Percentiles rank a stretch among this genome's conserved stretches.
phyloP scores from a whole-genome alignment of 2,797 vertebrate species.

The Brachyrhaphis roseni region DNA sequence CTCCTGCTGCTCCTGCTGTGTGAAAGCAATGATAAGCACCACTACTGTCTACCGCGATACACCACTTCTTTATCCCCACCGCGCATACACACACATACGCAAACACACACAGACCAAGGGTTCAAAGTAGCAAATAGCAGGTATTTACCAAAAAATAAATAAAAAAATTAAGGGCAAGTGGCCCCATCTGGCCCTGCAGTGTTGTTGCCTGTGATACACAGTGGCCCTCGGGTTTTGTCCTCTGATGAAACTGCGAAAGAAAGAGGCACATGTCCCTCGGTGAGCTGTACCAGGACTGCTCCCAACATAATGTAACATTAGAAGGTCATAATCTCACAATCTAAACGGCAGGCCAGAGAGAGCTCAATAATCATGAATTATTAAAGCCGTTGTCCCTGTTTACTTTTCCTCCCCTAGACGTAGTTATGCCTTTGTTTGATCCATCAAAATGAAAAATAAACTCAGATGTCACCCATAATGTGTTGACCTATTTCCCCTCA shows the following conservation, averaged over 20 bases:
- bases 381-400: constrained; percentile 62
- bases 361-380: constrained; percentile 73
- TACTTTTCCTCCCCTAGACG: constrained; percentile 27
- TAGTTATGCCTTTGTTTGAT: constrained; percentile 17
- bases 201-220: constrained; percentile 4
- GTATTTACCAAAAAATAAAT: constrained; percentile 15
- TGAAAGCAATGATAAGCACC: constrained; percentile 49
- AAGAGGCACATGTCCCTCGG: background rate
- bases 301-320: constrained; percentile 33
- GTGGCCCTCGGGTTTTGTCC: background rate
- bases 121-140: constrained; percentile 33
- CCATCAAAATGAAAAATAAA: constrained; percentile 14
- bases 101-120: constrained; percentile 8
- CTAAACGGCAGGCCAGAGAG: constrained; percentile 19
- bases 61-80: constrained; percentile 19
- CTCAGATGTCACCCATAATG: background rate
- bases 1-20: constrained; percentile 62
- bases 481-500: background rate
- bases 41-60: constrained; percentile 28
- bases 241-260: constrained; percentile 2
- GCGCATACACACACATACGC: background rate
- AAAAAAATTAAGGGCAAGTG: constrained; percentile 24
- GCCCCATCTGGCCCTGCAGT: constrained; percentile 21
- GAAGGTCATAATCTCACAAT: constrained; percentile 41
- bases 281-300: constrained; percentile 1